Conservation (phyloP, 2,797 vertebrate genomes). For the Acipenser oxyrinchus region DNA sequence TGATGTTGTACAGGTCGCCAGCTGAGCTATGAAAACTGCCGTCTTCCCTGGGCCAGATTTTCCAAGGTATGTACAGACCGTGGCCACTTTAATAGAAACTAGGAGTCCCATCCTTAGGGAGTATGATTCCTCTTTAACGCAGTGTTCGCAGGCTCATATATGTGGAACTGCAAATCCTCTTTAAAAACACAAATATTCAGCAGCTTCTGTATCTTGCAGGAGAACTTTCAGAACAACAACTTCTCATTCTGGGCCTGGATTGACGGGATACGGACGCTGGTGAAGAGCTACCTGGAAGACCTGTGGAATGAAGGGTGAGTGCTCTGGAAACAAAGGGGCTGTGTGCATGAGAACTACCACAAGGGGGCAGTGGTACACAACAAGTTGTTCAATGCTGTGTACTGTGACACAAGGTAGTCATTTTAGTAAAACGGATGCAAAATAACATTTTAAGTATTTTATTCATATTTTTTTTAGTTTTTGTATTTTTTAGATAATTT, state of each 20-base stretch:
- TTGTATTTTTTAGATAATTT: too few relatives aligned
- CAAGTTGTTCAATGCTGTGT: not conserved
- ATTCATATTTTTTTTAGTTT: too few relatives aligned
- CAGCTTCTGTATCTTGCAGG: constrained; percentile 25
- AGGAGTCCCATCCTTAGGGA: too few relatives aligned
- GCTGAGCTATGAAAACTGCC: constrained; percentile 44
- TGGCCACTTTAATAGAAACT: too few relatives aligned
- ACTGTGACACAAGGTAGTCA: too few relatives aligned
- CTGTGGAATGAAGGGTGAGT: constrained; percentile 73
- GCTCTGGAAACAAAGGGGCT: not conserved
- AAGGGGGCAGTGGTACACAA: not conserved
- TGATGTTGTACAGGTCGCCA: constrained; percentile 35
- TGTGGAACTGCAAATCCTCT: too few relatives aligned
- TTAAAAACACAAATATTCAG: too few relatives aligned
- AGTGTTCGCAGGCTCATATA: too few relatives aligned
- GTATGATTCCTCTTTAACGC: too few relatives aligned
- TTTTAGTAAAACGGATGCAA: too few relatives aligned
- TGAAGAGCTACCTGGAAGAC: constrained; percentile 70
- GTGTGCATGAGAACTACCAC: not conserved
- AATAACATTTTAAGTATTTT: too few relatives aligned
- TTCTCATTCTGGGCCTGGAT: constrained; percentile 86
- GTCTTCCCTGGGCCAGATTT: constrained; percentile 72
- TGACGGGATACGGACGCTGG: constrained; percentile 78
- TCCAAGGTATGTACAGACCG: constrained; percentile 63
- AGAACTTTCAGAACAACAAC: constrained; percentile 49